Evolutionary conservation across 2,797 vertebrate genomes (phyloP).

Genomic region (Silurus lanzhouensis): DNA sequence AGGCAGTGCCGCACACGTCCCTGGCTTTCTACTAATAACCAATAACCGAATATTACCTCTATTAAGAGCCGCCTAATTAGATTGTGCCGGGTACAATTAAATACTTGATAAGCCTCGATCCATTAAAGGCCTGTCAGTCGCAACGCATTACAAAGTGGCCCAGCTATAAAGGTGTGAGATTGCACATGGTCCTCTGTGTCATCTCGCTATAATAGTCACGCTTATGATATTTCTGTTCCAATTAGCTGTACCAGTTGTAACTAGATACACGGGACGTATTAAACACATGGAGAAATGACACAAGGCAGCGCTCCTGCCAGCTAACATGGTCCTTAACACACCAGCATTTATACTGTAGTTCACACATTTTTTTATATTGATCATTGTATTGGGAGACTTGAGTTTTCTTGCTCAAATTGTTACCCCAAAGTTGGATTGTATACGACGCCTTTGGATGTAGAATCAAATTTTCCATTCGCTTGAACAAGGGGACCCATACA

Average conservation of each 20-base stretch:
- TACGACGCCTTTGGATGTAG: too few relatives aligned
- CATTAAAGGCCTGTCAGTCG: conserved; percentile 62
- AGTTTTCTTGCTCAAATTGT: too few relatives aligned
- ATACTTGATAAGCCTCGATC: conserved; percentile 63
- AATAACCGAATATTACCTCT: conserved; percentile 66
- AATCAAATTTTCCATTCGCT: too few relatives aligned
- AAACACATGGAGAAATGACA: background rate
- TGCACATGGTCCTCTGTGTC: background rate
- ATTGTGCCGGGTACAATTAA: conserved; percentile 66
- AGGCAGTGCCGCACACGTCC: conserved; percentile 50
- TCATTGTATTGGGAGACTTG: too few relatives aligned
- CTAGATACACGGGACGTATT: background rate
- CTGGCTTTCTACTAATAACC: conserved; percentile 67
- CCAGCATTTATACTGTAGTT: background rate
- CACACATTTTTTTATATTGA: too few relatives aligned
- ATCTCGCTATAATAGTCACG: background rate
- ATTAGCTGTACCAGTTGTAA: background rate
- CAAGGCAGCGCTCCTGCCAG: background rate
- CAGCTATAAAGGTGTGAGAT: conserved; percentile 38
- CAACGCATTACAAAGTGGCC: conserved; percentile 4
- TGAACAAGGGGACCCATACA: too few relatives aligned
- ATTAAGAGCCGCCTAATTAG: conserved; percentile 66
- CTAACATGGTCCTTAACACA: background rate
- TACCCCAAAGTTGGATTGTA: too few relatives aligned
- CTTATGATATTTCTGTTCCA: background rate